Conservation (phyloP, 2,888 invertebrate genomes). For the Limnephilus lunatus region DNA sequence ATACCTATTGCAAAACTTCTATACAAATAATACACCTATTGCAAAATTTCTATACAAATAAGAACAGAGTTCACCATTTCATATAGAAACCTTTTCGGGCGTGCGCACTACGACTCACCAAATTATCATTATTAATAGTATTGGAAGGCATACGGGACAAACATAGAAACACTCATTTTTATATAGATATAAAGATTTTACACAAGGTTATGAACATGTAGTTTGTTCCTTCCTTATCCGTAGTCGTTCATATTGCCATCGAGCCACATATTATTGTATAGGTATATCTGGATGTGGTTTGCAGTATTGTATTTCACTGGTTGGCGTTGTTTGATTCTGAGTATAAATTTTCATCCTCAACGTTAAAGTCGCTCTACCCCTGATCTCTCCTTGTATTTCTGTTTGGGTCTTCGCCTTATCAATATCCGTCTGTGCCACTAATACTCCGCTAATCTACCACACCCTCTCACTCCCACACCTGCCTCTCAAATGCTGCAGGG, state of each 20-base stretch:
- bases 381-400: neutral
- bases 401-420: constrained; percentile 58
- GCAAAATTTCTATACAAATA: no score
- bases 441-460: constrained; percentile 62
- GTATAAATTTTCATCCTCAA: neutral
- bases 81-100: no score
- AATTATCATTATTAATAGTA: no score
- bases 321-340: neutral
- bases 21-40: no score
- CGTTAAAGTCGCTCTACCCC: neutral
- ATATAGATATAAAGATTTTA: no score
- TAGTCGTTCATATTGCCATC: neutral
- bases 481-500: neutral
- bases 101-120: no score
- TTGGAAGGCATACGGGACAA: no score
- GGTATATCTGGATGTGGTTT: neutral
- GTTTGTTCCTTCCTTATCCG: no score
- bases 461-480: constrained; percentile 34
- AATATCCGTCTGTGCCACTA: constrained; percentile 63
- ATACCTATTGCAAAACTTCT: no score
- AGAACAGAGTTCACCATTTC: no score
- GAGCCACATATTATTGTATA: neutral
- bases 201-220: no score
- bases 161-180: no score
- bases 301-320: neutral